Evolutionary conservation across 2,113 vertebrate species (phyloP).

Genomic region (Embiotoca jacksoni): DNA sequence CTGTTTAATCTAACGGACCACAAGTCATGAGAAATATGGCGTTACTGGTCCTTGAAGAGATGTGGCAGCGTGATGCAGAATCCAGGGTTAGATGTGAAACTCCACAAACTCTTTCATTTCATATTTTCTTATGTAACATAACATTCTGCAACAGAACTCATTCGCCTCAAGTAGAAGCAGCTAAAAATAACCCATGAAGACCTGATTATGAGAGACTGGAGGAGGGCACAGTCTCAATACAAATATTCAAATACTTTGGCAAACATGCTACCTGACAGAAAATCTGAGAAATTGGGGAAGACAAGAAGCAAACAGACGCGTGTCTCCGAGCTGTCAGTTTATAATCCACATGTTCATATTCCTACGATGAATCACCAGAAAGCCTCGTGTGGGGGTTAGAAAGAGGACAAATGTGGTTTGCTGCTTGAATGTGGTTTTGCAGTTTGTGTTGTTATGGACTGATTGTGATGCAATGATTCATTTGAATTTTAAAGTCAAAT

Average conservation of each 20-base stretch:
- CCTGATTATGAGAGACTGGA: constrained; percentile 77
- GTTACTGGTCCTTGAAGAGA: constrained; percentile 23
- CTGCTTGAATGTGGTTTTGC: neutral
- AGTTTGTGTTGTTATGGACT: neutral
- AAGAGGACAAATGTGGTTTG: constrained; percentile 10
- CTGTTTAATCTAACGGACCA: constrained; percentile 22
- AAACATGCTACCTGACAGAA: constrained; percentile 45
- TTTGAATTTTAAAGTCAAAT: neutral
- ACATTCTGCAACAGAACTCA: constrained; percentile 71
- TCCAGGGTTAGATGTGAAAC: constrained; percentile 24
- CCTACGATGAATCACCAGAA: constrained; percentile 21
- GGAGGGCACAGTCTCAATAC: constrained; percentile 38
- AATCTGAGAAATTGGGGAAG: constrained; percentile 24
- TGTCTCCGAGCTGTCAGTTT: constrained; percentile 3
- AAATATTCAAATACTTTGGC: constrained; percentile 59
- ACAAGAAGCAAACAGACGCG: constrained; percentile 1
- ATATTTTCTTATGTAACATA: constrained; percentile 78
- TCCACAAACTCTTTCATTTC: constrained; percentile 54
- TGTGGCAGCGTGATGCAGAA: neutral
- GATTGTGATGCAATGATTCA: constrained; percentile 4
- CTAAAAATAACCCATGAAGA: constrained; percentile 83
- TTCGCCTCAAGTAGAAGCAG: constrained; percentile 64
- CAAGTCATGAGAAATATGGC: neutral
- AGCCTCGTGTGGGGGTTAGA: constrained; percentile 32
- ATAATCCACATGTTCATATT: constrained; percentile 25